Percentiles rank a stretch among this genome's conserved stretches.
Evolutionary conservation across 2,113 vertebrate genomes (phyloP).

Genomic region (Callaeas wilsoni): DNA sequence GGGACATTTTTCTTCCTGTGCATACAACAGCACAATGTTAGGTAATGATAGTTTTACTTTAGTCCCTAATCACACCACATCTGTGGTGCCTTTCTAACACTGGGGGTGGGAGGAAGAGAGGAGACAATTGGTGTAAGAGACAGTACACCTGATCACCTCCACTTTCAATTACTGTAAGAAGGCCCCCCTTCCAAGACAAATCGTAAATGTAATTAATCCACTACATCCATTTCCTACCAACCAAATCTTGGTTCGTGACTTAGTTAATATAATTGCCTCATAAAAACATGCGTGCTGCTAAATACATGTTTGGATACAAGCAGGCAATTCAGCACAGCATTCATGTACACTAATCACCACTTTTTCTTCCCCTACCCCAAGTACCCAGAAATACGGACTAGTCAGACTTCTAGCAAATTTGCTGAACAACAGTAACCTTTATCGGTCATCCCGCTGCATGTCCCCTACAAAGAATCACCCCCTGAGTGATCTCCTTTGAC

Average conservation of each 20-base stretch:
- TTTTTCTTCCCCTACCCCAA: neutral
- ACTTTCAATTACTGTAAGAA: neutral
- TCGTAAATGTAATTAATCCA: neutral
- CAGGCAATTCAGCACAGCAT: neutral
- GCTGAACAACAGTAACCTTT: neutral
- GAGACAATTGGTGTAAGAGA: neutral
- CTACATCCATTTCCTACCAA: neutral
- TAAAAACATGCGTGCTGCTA: constrained; percentile 37
- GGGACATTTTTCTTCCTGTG: constrained; percentile 7
- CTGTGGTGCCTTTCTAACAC: neutral
- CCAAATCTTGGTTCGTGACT: neutral
- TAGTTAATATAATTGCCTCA: constrained; percentile 33
- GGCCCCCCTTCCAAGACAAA: neutral
- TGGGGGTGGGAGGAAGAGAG: neutral
- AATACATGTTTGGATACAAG: constrained; percentile 32
- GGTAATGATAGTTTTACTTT: neutral
- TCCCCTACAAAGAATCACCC: neutral
- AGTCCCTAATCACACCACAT: neutral
- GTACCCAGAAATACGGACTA: neutral
- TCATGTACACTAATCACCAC: neutral
- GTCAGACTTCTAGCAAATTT: neutral
- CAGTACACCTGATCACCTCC: neutral
- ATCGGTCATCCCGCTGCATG: neutral
- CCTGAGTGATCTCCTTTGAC: neutral
- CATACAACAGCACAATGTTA: neutral